Percentiles rank a stretch among this genome's conserved stretches.
phyloP scores from a whole-genome alignment of 2,113 vertebrate species.

The Gambusia holbrooki region DNA sequence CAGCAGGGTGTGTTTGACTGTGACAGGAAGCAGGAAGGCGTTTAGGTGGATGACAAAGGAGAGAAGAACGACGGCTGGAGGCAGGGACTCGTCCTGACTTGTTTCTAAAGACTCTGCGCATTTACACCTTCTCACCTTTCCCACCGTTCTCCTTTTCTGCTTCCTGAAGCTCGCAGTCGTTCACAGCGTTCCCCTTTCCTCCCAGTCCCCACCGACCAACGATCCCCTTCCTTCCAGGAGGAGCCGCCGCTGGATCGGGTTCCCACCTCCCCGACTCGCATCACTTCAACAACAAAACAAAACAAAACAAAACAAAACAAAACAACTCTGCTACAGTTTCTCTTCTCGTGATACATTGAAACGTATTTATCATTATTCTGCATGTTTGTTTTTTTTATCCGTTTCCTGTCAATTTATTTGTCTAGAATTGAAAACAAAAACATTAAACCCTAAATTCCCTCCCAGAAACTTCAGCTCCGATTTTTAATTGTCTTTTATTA shows the following conservation, averaged over 20 bases:
- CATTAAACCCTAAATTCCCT: neutral
- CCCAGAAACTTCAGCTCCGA: neutral
- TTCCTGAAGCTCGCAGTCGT: conserved; percentile 55
- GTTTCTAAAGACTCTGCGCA: conserved; percentile 5
- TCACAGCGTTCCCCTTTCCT: conserved; percentile 29
- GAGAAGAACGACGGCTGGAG: conserved; percentile 33
- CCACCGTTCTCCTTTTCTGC: conserved; percentile 62
- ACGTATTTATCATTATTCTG: neutral
- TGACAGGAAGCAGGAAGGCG: conserved; percentile 13
- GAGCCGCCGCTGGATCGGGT: neutral
- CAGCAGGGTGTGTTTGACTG: neutral
- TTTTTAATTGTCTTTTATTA: too few relatives aligned
- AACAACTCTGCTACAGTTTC: neutral
- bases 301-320: neutral
- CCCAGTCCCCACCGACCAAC: neutral
- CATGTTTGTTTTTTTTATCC: neutral
- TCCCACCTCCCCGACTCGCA: conserved; percentile 30
- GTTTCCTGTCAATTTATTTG: neutral
- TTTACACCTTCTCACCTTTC: conserved; percentile 35
- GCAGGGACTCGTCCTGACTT: conserved; percentile 45
- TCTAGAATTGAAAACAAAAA: neutral
- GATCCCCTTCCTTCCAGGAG: neutral
- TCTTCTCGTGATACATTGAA: neutral
- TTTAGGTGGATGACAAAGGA: conserved; percentile 6
- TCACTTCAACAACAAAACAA: conserved; percentile 14